Conservation (phyloP, 1,140 invertebrate species). For the Caenorhabditis inopinata region DNA sequence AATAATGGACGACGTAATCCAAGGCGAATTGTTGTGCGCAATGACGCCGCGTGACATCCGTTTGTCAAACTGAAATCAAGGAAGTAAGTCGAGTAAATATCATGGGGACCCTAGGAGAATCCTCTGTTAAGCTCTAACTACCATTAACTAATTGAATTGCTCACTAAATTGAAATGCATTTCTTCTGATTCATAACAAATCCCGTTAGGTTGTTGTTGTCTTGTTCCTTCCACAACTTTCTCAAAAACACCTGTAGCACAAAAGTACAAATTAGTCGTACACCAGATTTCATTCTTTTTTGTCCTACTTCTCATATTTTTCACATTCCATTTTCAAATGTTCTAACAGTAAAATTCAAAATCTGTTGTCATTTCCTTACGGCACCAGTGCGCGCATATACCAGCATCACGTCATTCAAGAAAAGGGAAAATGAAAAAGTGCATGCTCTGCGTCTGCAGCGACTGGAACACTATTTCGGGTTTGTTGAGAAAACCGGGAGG, state of each 20-base stretch:
- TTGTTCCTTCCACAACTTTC: not conserved
- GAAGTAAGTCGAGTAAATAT: too few species aligned
- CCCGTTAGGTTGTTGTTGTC: too few species aligned
- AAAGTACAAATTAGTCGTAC: not conserved
- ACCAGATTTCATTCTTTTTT: not conserved
- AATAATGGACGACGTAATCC: constrained; percentile 4
- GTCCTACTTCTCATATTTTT: constrained; percentile 15
- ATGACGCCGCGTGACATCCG: not conserved
- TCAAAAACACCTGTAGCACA: constrained; percentile 15
- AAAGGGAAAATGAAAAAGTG: constrained; percentile 6
- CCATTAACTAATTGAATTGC: too few species aligned
- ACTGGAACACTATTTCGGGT: not conserved
- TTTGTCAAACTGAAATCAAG: too few species aligned
- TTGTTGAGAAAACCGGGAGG: not conserved
- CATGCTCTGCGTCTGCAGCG: not conserved
- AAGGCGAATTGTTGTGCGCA: not conserved
- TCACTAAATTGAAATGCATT: too few species aligned
- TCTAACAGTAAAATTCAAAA: not conserved
- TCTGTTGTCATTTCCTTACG: not conserved
- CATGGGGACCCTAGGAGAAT: too few species aligned
- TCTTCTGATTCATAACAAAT: too few species aligned
- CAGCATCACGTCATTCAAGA: constrained; percentile 10
- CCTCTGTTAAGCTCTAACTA: too few species aligned
- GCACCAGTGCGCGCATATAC: not conserved
- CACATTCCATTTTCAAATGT: not conserved